Base-by-base conservation (phyloP, 2,797 vertebrate genomes). In the Phrynocephalus forsythii region DNA sequence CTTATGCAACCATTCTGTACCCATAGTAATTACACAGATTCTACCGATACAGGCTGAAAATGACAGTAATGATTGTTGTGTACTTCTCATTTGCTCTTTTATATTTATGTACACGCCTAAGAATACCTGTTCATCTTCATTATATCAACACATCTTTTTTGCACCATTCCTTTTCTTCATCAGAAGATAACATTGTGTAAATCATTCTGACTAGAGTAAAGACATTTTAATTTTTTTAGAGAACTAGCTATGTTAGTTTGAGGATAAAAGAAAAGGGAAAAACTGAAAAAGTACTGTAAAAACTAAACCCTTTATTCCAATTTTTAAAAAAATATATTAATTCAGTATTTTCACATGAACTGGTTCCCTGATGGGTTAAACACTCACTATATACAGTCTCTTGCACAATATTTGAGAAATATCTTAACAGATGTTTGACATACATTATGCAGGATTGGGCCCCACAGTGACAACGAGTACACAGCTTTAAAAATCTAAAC, bases 151-250 rank as follows among this genome's bases (percentile, higher is more conserved):
- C 56, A n/a, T 33, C 24, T 63, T 7, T 84, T 38, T 84, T 63
- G 13, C 28, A 71, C 50, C 38, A 16, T 80, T 71, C 18, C 26
- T 73, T 56, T 2, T 44, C 18, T 22, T 71, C 10, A 76, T 38
- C 48, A 13, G 5, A 0, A 3, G 18, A 4, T 5, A 33, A 38
- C 67, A 48, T 0, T 84, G 71, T n/a, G 69, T 16, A 30, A 0
- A 0, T 0, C 7, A 18, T 73, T 10, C 33, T 0, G 5, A 52
- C 0, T 0, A 48, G 5, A 3, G n/a, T 30, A 5, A 0, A 38
- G 20, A 26, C 28, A 20, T n/a, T 63, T 22, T 63, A 63, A 63
- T 5, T 2, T 63, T 63, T 63, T 18, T 18, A 3, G 20, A 63
- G 18, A 63, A 63, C 2, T 63, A 63, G 60, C 18, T 18, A 63